Percentiles rank a stretch among this genome's conserved stretches.
Conservation (phyloP, 2,797 vertebrate species). For the Diplodus puntazzo region DNA sequence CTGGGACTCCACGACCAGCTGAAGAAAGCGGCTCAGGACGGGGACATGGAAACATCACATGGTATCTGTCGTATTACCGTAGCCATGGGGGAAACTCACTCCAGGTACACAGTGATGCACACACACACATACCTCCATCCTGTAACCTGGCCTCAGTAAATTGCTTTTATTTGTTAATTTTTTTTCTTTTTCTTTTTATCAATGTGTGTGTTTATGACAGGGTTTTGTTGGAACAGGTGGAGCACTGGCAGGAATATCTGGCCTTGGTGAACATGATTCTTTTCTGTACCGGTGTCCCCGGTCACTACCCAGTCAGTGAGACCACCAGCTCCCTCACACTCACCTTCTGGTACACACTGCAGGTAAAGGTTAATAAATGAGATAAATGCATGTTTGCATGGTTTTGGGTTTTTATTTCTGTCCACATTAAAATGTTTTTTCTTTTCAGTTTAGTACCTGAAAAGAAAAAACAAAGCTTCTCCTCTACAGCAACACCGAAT, state of each 20-base stretch:
- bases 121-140: not conserved
- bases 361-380: constrained; percentile 81
- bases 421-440: not conserved
- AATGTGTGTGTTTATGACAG: constrained; percentile 76
- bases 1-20: constrained; percentile 94
- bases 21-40: constrained; percentile 90
- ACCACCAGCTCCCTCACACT: constrained; percentile 97
- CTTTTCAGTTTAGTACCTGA: not conserved
- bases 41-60: constrained; percentile 96
- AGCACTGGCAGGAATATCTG: constrained; percentile 96
- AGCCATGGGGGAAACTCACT: constrained; percentile 96
- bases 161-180: constrained; percentile 18
- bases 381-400: not conserved
- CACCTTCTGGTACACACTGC: constrained; percentile 98
- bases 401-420: not conserved
- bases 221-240: constrained; percentile 94
- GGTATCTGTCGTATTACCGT: constrained; percentile 97
- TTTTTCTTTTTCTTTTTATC: not conserved
- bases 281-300: constrained; percentile 96
- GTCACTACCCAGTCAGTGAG: constrained; percentile 97
- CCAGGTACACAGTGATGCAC: constrained; percentile 84
- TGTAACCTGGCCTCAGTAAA: not conserved
- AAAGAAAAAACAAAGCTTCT: too few species aligned
- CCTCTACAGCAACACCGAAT: too few species aligned
- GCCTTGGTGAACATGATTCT: constrained; percentile 98